Evolutionary conservation across 2,797 vertebrate genomes (phyloP).

Genomic region (Discoglossus pictus): DNA sequence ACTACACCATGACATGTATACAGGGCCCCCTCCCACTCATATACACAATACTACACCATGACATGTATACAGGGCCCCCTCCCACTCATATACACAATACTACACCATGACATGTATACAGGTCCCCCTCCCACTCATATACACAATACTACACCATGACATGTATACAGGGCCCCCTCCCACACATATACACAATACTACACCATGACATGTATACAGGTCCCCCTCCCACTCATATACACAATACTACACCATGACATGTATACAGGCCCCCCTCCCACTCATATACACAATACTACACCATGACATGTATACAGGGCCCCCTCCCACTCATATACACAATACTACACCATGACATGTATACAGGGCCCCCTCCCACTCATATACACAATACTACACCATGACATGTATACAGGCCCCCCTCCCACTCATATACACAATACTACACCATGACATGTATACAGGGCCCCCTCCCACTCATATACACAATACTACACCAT

Average conservation of each 20-base stretch:
- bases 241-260: background rate
- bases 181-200: background rate
- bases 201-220: conserved; percentile 22
- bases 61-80: conserved; percentile 67
- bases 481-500: background rate
- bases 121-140: conserved; percentile 81
- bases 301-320: conserved; percentile 56
- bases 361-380: conserved; percentile 76
- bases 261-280: conserved; percentile 74
- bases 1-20: background rate
- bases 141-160: background rate
- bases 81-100: conserved; percentile 64
- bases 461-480: conserved; percentile 77
- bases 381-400: background rate
- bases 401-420: conserved; percentile 64
- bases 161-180: conserved; percentile 65
- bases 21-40: conserved; percentile 78
- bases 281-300: conserved; percentile 39
- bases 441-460: background rate
- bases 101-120: background rate
- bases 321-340: conserved; percentile 74
- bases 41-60: background rate
- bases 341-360: background rate
- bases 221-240: conserved; percentile 80
- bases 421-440: conserved; percentile 68